Percentiles rank a stretch among this genome's conserved stretches.
Conservation (phyloP, 1,140 invertebrate genomes). For the Calosoma granatense region DNA sequence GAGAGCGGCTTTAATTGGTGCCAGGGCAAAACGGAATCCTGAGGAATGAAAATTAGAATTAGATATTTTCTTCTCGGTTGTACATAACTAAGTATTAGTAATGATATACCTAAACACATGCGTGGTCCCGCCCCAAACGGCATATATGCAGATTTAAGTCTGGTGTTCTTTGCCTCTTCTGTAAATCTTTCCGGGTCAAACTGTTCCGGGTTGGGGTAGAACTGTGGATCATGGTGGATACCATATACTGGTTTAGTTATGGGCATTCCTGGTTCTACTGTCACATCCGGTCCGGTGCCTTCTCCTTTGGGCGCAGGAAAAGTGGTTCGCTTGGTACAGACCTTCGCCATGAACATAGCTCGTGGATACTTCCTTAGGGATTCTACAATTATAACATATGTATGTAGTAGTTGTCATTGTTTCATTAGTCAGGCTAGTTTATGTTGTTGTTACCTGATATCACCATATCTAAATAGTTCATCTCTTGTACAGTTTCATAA, state of each 20-base stretch:
- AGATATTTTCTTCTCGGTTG: background rate
- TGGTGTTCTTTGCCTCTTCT: constrained; percentile 19
- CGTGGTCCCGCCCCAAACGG: constrained; percentile 44
- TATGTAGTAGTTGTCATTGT: too few relatives aligned
- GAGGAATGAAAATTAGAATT: background rate
- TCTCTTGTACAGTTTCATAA: constrained; percentile 42
- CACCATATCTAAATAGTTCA: constrained; percentile 42
- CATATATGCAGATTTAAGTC: constrained; percentile 33
- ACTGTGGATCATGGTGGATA: constrained; percentile 30
- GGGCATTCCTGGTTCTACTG: constrained; percentile 23
- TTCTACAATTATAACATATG: too few relatives aligned
- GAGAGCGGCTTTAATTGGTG: background rate
- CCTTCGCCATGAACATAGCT: constrained; percentile 20
- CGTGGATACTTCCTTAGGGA: constrained; percentile 31
- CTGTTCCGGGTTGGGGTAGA: constrained; percentile 42
- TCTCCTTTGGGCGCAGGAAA: constrained; percentile 17
- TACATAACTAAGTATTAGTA: background rate
- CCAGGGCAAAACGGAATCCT: background rate
- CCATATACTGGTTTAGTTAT: constrained; percentile 27
- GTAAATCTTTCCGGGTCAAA: constrained; percentile 50
- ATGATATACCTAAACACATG: constrained; percentile 43
- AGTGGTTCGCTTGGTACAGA: constrained; percentile 25
- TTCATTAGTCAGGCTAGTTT: too few relatives aligned
- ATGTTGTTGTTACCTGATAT: constrained; percentile 34
- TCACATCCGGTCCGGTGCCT: constrained; percentile 1